Evolutionary conservation across 2,888 invertebrate genomes (phyloP).

Genomic region (Rhamphomyia laevipes): DNA sequence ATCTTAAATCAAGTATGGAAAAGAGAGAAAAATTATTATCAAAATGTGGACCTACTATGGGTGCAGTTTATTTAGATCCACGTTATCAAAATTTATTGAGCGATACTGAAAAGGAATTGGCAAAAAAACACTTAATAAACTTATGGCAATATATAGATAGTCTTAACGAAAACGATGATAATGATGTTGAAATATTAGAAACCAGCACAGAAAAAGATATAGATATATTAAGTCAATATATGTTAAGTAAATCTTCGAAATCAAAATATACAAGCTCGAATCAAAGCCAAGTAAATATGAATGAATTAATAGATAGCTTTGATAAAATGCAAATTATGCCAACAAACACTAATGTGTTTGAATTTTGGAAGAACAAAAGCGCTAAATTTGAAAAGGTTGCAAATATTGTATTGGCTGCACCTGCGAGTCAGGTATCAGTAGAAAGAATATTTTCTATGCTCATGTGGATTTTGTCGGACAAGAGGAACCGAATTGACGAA

Average conservation of each 20-base stretch:
- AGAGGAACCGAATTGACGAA: conserved; percentile 1
- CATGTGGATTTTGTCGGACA: neutral
- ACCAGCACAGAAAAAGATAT: neutral
- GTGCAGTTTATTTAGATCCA: conserved; percentile 4
- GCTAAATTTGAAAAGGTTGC: no score
- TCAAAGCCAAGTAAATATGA: neutral
- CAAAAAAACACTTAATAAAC: neutral
- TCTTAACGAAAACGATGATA: neutral
- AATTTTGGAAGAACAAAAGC: no score
- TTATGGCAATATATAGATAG: neutral
- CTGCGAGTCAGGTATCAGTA: neutral
- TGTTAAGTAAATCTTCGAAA: neutral
- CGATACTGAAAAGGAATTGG: neutral
- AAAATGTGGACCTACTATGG: conserved; percentile 1
- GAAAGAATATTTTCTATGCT: neutral
- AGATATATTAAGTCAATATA: neutral
- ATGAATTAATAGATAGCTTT: neutral
- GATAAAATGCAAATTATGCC: neutral
- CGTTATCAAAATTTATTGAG: conserved; percentile 1
- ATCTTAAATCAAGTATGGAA: neutral
- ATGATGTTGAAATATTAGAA: neutral
- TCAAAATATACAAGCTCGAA: neutral
- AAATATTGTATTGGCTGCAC: no score
- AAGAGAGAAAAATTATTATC: conserved; percentile 1
- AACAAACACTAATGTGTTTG: neutral